Percentiles rank a stretch among this genome's conserved stretches.
Conservation (phyloP, 2,888 invertebrate species). For the Linnaemya tessellans region DNA sequence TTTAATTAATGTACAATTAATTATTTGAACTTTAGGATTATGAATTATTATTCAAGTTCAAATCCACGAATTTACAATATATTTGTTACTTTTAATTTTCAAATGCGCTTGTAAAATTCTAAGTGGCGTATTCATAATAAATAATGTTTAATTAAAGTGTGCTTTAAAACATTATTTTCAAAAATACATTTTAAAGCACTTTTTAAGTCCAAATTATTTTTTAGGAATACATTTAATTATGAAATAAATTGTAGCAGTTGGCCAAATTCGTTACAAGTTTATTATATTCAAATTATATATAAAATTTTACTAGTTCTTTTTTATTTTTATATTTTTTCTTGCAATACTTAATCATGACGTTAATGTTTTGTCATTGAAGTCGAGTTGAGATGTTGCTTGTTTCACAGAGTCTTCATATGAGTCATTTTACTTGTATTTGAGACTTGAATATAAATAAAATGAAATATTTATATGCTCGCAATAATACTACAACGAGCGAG, state of each 20-base stretch:
- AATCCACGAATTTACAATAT: too few species aligned
- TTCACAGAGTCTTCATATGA: constrained; percentile 50
- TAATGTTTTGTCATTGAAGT: too few species aligned
- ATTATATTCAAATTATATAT: background rate
- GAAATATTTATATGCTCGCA: constrained; percentile 12
- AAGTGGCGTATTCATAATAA: too few species aligned
- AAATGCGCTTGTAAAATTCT: too few species aligned
- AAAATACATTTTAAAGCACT: too few species aligned
- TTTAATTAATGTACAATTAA: too few species aligned
- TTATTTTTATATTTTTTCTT: background rate
- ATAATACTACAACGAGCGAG: background rate
- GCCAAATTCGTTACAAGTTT: constrained; percentile 18
- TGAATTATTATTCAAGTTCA: too few species aligned
- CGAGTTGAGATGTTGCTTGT: constrained; percentile 13
- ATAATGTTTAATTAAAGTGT: too few species aligned
- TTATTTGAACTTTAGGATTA: too few species aligned
- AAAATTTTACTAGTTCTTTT: background rate
- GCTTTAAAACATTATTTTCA: too few species aligned
- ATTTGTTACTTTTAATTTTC: too few species aligned
- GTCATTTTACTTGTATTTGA: constrained; percentile 60
- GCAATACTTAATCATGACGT: constrained; percentile 37
- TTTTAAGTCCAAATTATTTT: background rate
- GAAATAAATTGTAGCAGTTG: constrained; percentile 16
- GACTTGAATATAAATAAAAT: constrained; percentile 40
- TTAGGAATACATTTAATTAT: background rate